Base-by-base conservation (phyloP, 2,888 invertebrate genomes). In the Andrena bucephala region DNA sequence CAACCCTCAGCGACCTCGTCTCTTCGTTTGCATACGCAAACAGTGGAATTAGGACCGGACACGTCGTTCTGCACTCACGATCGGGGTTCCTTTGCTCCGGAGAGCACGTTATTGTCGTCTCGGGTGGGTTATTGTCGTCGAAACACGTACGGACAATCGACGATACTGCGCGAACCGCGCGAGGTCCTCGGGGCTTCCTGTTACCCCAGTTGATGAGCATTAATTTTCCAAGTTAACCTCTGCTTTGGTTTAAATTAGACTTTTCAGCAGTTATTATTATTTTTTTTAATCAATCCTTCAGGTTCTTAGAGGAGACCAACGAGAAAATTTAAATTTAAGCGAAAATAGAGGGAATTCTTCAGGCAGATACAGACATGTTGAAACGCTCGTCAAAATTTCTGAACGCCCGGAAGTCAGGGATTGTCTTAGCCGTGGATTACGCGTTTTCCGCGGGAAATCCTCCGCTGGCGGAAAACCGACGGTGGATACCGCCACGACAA, bases 11-110 rank as follows among this genome's bases (percentile, higher is more conserved):
- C 42, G 72, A 72, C 72, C 63, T 63, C 36, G 72, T 63, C 63
- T 89, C 91, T 86, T 88, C 90, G 90, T 92, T 92, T 92, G 91
- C 85, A 85, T 92, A 92, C 91, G 91, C 91, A 92, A 92, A 92
- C 91, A 91, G 90, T 87, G 90, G 57, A 73, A 77, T 73, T 77
- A 77, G 73, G 89, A 88, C 88, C 80, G 85, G 82, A 78, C 84
- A 77, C 75, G 52, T 71, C 77, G 81, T 33, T 36, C 68, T 20
- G 31, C 74, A 20, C 65, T 52, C 73, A 52, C 68, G 74, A 73
- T 74, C 68, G 63, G 67, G 20, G 71, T 57, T 78, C 69, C 77
- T 81, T 84, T 81, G 63, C 81, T 77, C 79, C 36, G 20, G 67
- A 68, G 62, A 68, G 50, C 60, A 52, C 76, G 78, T 83, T 84